Conservation (phyloP, 2,113 vertebrate genomes). For the Jaculus jaculus region DNA sequence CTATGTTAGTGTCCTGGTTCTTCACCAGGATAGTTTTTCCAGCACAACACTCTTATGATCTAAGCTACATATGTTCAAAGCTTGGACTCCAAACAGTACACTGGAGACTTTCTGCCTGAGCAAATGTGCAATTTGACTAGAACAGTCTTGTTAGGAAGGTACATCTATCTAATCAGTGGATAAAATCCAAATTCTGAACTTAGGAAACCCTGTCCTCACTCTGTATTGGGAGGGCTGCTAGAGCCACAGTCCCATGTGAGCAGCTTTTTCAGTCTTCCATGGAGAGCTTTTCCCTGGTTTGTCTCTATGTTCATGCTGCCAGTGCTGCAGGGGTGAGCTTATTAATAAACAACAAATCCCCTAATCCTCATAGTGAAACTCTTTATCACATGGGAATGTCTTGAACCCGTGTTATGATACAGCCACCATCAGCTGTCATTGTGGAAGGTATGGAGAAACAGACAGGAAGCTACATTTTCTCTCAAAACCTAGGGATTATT, state of each 20-base stretch:
- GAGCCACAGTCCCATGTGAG: not conserved
- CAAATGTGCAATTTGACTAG: not conserved
- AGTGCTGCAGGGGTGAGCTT: not conserved
- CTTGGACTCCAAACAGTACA: not conserved
- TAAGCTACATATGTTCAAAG: not conserved
- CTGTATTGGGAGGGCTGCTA: not conserved
- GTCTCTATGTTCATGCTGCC: not conserved
- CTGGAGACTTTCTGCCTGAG: not conserved
- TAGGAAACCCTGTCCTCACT: not conserved
- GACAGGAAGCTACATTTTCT: not conserved
- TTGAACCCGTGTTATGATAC: not conserved
- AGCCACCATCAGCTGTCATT: accelerated
- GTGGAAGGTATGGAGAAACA: not conserved
- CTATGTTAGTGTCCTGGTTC: accelerated
- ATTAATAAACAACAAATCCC: not conserved
- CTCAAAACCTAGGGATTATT: not conserved
- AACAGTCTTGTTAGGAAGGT: not conserved
- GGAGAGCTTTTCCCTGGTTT: not conserved
- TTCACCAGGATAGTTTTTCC: not conserved
- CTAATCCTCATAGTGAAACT: not conserved
- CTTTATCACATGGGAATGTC: not conserved
- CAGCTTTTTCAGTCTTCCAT: not conserved
- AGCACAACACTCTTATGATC: not conserved
- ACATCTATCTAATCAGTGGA: not conserved
- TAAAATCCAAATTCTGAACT: not conserved